These are phyloP conservation scores for Varanus salvator DNA, from an alignment of 2,113 vertebrate genomes.

Conservation along the genomic window DNA sequence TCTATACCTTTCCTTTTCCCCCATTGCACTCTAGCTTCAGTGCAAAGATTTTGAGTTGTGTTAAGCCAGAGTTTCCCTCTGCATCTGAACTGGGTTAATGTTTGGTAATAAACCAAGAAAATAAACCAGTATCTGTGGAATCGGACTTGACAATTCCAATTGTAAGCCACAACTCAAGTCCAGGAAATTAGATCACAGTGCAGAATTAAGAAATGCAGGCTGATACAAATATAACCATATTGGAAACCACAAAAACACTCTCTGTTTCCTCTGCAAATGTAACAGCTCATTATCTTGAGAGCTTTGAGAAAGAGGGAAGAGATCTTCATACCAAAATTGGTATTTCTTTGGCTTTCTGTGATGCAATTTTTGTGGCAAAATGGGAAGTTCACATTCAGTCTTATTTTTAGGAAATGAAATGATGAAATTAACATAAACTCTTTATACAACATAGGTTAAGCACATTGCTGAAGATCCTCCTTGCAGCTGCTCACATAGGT, in stretches of 20 bases:
- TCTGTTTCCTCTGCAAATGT: neutral
- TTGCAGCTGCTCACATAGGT: conserved; percentile 93
- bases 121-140: neutral
- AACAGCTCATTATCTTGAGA: neutral
- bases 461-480: conserved; percentile 89
- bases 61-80: too few species aligned
- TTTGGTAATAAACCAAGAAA: too few species aligned
- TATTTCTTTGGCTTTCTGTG: neutral
- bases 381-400: neutral
- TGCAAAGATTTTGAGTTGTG: too few species aligned
- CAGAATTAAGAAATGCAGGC: neutral
- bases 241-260: neutral
- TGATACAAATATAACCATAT: neutral
- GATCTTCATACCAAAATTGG: neutral
- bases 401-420: neutral
- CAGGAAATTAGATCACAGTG: neutral
- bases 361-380: neutral
- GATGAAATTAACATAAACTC: conserved; percentile 12
- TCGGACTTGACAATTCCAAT: neutral
- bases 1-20: too few species aligned
- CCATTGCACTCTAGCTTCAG: too few species aligned
- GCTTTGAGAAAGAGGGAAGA: neutral
- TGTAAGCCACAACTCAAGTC: neutral
- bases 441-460: conserved; percentile 82
- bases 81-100: too few species aligned